Conservation (phyloP, 1,140 invertebrate species). For the Drosophila leontia region DNA sequence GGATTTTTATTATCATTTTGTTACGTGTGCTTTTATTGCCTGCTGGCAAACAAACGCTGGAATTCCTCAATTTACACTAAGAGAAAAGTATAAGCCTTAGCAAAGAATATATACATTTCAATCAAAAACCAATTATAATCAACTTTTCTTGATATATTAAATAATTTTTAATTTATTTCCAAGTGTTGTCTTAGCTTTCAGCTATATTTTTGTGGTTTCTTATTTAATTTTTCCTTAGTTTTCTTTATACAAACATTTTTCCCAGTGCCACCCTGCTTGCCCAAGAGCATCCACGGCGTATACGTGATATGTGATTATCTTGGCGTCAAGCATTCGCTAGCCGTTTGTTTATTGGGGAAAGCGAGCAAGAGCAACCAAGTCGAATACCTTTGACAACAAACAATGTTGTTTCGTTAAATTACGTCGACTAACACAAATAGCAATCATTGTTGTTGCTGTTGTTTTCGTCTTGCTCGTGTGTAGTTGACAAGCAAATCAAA, state of each 20-base stretch:
- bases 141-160: background rate
- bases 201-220: background rate
- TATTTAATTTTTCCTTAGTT: background rate
- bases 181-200: no score
- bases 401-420: slow-evolving; percentile 53
- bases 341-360: slow-evolving; percentile 39
- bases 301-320: slow-evolving; percentile 78
- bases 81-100: background rate
- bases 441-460: slow-evolving; percentile 25
- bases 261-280: background rate
- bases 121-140: no score
- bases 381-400: slow-evolving; percentile 54
- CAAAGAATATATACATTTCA: background rate
- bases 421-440: slow-evolving; percentile 31
- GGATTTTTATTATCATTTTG: slow-evolving; percentile 79
- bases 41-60: slow-evolving; percentile 43
- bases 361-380: background rate
- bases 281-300: slow-evolving; percentile 52
- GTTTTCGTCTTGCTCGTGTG: slow-evolving; percentile 17
- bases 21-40: slow-evolving; percentile 80
- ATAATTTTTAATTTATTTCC: background rate
- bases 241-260: background rate
- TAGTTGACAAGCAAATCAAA: slow-evolving; percentile 51
- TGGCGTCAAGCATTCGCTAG: slow-evolving; percentile 43
- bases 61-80: background rate